Evolutionary conservation across 2,797 vertebrate genomes (phyloP).

Genomic region (Hybognathus amarus): DNA sequence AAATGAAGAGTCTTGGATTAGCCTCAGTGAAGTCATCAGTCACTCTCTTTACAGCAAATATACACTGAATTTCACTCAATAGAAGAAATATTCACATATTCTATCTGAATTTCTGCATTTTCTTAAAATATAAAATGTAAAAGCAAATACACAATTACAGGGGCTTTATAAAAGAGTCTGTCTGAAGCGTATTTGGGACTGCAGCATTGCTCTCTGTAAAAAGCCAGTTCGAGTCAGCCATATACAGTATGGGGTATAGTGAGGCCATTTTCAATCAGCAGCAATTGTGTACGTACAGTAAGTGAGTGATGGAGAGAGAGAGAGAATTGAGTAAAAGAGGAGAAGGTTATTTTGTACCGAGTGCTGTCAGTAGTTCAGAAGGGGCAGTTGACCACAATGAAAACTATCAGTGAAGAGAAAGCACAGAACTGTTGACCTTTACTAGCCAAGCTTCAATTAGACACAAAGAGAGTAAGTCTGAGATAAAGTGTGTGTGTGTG

Average conservation of each 20-base stretch:
- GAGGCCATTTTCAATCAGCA: constrained; percentile 49
- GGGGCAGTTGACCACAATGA: not conserved
- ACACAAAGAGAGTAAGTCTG: not conserved
- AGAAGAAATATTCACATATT: not conserved
- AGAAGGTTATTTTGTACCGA: not conserved
- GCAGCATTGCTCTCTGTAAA: constrained; percentile 29
- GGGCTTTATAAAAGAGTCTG: not conserved
- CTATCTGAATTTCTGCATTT: not conserved
- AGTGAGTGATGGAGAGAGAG: not conserved
- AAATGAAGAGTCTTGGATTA: not conserved
- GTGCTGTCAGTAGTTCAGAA: constrained; percentile 21
- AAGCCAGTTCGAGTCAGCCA: constrained; percentile 32
- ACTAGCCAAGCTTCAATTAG: constrained; percentile 44
- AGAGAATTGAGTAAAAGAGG: not conserved
- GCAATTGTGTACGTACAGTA: constrained; percentile 45
- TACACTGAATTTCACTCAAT: not conserved
- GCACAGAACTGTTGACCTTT: constrained; percentile 51
- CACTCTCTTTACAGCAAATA: not conserved
- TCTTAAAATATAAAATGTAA: not conserved
- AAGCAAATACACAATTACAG: constrained; percentile 7
- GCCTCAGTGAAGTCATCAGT: not conserved
- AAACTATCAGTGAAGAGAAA: constrained; percentile 30
- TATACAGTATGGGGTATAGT: constrained; percentile 10
- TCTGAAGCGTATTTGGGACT: not conserved
- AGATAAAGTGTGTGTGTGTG: not conserved